A percentile compares a stretch with the other conserved stretches of the same genome.
Evolutionary conservation across 2,113 vertebrate species (phyloP).

Genomic region (Cariama cristata): DNA sequence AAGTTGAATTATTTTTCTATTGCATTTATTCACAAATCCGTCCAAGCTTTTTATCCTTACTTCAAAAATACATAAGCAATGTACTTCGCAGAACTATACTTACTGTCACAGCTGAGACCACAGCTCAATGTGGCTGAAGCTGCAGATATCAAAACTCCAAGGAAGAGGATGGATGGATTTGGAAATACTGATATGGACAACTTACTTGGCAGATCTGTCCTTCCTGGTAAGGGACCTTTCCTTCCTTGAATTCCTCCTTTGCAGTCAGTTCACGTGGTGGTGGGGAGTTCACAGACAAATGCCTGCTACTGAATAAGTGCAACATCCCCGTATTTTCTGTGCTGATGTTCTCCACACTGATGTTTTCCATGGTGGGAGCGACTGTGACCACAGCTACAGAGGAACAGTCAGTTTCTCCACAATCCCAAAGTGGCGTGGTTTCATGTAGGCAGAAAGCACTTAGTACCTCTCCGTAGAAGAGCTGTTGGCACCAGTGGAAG

Average conservation of each 20-base stretch:
- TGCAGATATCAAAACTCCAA: neutral
- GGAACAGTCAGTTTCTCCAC: neutral
- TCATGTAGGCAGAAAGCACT: neutral
- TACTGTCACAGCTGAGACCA: neutral
- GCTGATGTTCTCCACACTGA: neutral
- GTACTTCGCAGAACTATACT: neutral
- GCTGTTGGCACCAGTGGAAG: neutral
- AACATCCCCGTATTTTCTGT: rapidly evolving
- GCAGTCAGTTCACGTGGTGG: neutral
- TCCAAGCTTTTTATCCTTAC: neutral
- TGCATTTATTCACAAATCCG: neutral
- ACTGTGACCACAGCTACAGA: neutral
- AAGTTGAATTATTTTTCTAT: neutral
- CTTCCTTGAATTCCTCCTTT: neutral
- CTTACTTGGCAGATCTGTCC: neutral
- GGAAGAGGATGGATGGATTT: neutral
- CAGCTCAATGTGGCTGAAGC: neutral
- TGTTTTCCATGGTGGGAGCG: neutral
- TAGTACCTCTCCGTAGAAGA: neutral
- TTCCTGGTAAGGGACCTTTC: neutral
- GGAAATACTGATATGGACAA: neutral
- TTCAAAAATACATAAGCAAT: neutral
- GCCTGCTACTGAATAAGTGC: rapidly evolving
- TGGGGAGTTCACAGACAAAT: neutral
- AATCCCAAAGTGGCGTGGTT: neutral